Percentiles rank a stretch among this genome's conserved stretches.
Conservation (phyloP, 1,140 invertebrate species). For the Oncopodura yosiiana region DNA sequence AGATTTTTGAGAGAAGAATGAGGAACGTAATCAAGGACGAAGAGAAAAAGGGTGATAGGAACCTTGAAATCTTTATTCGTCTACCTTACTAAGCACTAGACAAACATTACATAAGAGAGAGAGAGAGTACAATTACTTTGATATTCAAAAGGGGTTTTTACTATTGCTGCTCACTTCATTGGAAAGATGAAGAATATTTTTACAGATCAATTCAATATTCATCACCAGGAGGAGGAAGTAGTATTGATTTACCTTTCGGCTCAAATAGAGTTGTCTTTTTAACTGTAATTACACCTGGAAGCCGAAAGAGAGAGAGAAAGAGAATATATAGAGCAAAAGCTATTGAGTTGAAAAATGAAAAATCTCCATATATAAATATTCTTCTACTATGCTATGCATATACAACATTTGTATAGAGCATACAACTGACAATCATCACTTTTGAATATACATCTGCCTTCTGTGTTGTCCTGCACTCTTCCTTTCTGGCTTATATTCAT, state of each 20-base stretch:
- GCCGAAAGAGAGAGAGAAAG: not conserved
- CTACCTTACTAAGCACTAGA: not conserved
- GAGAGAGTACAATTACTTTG: slow-evolving; percentile 2
- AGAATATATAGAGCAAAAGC: not conserved
- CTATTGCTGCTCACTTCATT: too few species aligned
- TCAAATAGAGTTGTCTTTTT: slow-evolving; percentile 16
- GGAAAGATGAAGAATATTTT: too few species aligned
- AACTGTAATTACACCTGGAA: slow-evolving; percentile 19
- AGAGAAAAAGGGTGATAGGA: too few species aligned
- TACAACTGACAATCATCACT: not conserved
- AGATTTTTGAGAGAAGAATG: too few species aligned
- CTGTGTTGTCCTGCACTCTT: too few species aligned
- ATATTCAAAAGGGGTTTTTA: slow-evolving; percentile 4
- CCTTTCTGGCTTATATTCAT: too few species aligned
- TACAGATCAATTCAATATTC: too few species aligned
- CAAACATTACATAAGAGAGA: not conserved
- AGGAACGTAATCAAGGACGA: too few species aligned
- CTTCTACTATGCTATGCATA: not conserved
- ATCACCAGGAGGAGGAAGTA: slow-evolving; percentile 8
- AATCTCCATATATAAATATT: not conserved
- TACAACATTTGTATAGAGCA: not conserved
- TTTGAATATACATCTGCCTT: too few species aligned
- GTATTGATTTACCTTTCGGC: not conserved
- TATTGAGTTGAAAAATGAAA: not conserved
- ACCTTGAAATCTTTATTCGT: not conserved